Percentiles rank a stretch among this genome's conserved stretches.
Conservation (phyloP, 2,888 invertebrate genomes). For the Lypha dubia region DNA sequence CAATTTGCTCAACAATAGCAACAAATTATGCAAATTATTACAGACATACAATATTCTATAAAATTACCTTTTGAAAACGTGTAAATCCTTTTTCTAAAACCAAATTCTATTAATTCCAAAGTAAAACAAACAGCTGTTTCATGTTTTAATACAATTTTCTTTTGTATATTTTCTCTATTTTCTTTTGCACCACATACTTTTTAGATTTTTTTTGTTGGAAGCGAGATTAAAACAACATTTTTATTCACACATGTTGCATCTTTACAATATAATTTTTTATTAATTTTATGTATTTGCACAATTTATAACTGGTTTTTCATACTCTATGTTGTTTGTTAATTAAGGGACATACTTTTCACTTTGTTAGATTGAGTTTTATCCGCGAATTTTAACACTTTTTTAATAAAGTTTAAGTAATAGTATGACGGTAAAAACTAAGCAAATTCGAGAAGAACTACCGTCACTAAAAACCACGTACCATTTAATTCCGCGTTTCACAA, state of each 20-base stretch:
- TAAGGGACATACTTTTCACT: conserved; percentile 3
- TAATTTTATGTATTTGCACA: conserved; percentile 3
- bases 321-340: background rate
- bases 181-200: conserved; percentile 47
- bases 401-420: background rate
- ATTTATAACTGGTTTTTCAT: background rate
- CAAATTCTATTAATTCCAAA: conserved; percentile 13
- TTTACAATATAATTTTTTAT: background rate
- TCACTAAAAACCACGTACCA: conserved; percentile 32
- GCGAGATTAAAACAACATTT: conserved; percentile 41
- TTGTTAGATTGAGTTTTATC: background rate
- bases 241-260: conserved; percentile 70
- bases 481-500: conserved; percentile 62
- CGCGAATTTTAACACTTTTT: conserved; percentile 30
- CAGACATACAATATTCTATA: background rate
- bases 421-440: conserved; percentile 17
- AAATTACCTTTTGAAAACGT: conserved; percentile 42
- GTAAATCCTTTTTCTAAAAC: conserved; percentile 13
- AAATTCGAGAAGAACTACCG: background rate
- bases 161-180: conserved; percentile 52
- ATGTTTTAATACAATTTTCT: conserved; percentile 46
- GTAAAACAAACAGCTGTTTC: conserved; percentile 60
- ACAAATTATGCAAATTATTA: background rate
- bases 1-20: background rate
- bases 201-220: conserved; percentile 31